phyloP scores from a whole-genome alignment of 2,888 invertebrate genomes.

The Dendrolimus pini region DNA sequence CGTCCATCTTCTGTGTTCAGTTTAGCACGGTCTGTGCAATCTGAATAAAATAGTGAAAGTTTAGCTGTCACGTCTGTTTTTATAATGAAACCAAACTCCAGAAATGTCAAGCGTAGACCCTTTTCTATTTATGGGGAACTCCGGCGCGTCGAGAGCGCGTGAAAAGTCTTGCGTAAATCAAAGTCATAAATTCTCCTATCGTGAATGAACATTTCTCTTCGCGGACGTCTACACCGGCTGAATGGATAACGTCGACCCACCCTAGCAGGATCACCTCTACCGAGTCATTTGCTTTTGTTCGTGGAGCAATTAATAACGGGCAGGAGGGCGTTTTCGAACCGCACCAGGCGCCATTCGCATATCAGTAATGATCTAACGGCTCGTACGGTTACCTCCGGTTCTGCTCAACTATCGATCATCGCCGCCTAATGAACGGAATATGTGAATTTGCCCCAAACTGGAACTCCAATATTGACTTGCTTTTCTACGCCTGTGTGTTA shows the following conservation, averaged over 20 bases:
- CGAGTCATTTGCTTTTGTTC: conserved; percentile 76
- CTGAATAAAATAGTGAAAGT: too few relatives aligned
- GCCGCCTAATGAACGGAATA: conserved; percentile 32
- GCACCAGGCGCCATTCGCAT: conserved; percentile 60
- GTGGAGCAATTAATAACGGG: conserved; percentile 70
- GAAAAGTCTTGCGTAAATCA: conserved; percentile 72
- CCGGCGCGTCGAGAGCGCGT: conserved; percentile 42
- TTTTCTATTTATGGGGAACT: conserved; percentile 60
- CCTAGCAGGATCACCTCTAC: conserved; percentile 70
- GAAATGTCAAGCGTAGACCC: conserved; percentile 55
- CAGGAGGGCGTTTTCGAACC: conserved; percentile 68
- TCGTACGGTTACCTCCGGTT: conserved; percentile 38
- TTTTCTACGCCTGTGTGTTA: too few relatives aligned
- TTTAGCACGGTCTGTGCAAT: too few relatives aligned
- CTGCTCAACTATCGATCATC: conserved; percentile 56
- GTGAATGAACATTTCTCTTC: conserved; percentile 75
- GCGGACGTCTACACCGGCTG: conserved; percentile 68
- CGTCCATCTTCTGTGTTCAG: too few relatives aligned
- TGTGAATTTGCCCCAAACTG: conserved; percentile 6
- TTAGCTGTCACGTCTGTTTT: too few relatives aligned
- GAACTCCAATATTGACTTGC: neutral
- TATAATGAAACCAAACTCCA: conserved; percentile 44
- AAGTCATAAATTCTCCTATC: conserved; percentile 74
- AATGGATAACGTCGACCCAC: conserved; percentile 73
- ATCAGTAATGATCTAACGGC: conserved; percentile 67